Evolutionary conservation across 2,888 invertebrate genomes (phyloP), one percentile per base, ranked within the genome.

Genomic region (Apantesis nais): DNA sequence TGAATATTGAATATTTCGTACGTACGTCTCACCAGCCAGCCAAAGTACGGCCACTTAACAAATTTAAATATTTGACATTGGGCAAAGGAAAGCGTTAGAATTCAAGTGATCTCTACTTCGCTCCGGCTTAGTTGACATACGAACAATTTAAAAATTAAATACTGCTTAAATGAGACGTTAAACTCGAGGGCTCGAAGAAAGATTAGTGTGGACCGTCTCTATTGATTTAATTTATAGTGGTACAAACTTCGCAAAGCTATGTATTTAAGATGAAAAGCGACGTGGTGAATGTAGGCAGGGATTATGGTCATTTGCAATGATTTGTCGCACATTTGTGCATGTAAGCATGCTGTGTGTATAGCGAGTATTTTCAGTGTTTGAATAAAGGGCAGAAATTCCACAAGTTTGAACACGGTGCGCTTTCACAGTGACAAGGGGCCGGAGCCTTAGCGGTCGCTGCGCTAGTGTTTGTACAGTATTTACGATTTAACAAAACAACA

Each of bases 401-500:
- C 87, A 85, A 85, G 85, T 86, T 86, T 77, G 82, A 86, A 85
- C 85, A 76, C 82, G 82, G 82, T 80, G 82, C 83, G 89, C 91
- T 90, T 90, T 90, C 90, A 85, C 90, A 85, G 86, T 79, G 83
- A 82, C 82, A 82, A 83, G 81, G 52, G 81, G 78, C 81, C 87
- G 89, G 82, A 85, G 87, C 84, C 85, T 87, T 86, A 88, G 88
- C 89, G 86, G 88, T 85, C 87, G 73, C 86, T 80, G 82, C 83
- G 83, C 86, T 86, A 87, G 88, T 94, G 90, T 94, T 94, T 94
- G 92, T 88, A 87, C 92, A 93, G 93, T 92, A 92, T 95, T 94
- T 95, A 95, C 94, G 94, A 94, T 94, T 92, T 92, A 93, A 94
- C 95, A 94, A 95, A 95, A 95, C 95, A 94, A 94, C 93, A 92